Evolutionary conservation across 2,113 vertebrate species (phyloP).

Genomic region (Anthoscopus minutus): DNA sequence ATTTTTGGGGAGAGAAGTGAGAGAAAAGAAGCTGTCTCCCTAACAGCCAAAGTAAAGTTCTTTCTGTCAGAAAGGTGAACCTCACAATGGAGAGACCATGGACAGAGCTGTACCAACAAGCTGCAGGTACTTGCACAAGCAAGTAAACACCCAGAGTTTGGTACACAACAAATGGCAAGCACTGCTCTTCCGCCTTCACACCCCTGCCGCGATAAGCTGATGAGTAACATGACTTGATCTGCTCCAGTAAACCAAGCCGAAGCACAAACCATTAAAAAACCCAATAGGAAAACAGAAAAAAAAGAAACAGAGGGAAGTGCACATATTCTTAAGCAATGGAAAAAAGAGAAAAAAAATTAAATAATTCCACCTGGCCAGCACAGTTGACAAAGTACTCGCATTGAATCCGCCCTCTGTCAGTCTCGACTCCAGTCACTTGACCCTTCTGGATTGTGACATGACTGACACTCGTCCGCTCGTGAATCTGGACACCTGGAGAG

Average conservation of each 20-base stretch:
- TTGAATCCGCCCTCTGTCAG: slow-evolving; percentile 86
- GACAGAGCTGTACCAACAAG: neutral
- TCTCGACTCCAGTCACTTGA: slow-evolving; percentile 84
- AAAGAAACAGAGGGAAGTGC: neutral
- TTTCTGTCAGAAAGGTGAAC: neutral
- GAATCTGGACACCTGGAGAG: slow-evolving; percentile 85
- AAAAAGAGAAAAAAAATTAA: neutral
- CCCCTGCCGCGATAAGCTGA: neutral
- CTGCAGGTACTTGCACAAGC: neutral
- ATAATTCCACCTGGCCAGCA: slow-evolving; percentile 87
- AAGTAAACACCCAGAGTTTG: neutral
- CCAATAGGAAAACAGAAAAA: neutral
- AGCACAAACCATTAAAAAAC: neutral
- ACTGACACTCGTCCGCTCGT: slow-evolving; percentile 85
- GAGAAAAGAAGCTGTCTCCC: neutral
- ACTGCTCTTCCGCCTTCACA: neutral
- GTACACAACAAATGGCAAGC: neutral
- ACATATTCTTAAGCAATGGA: neutral
- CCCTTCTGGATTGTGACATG: slow-evolving; percentile 86
- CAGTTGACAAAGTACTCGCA: slow-evolving; percentile 97
- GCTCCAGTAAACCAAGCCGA: neutral
- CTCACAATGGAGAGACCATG: neutral
- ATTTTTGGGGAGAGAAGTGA: too few relatives aligned
- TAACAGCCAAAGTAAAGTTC: neutral
- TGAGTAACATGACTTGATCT: neutral